Evolutionary conservation across 2,113 vertebrate species (phyloP).

Genomic region (Alethe castanea): DNA sequence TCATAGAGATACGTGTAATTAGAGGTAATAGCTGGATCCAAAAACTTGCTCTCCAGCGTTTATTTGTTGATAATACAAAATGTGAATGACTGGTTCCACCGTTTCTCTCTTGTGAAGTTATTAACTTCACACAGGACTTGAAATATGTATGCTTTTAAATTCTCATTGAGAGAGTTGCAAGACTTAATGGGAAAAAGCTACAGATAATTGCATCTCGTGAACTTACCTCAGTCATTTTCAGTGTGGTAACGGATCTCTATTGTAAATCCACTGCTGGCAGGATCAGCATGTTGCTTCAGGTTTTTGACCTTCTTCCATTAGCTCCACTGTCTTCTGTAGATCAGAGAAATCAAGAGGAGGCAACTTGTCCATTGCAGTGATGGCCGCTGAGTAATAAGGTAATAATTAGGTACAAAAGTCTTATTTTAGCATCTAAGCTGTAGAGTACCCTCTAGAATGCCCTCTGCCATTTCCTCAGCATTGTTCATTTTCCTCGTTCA

Average conservation of each 20-base stretch:
- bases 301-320: not conserved
- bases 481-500: not conserved
- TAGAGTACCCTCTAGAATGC: no score
- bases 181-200: conserved; percentile 8
- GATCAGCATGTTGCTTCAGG: not conserved
- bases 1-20: conserved; percentile 33
- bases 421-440: not conserved
- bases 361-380: not conserved
- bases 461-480: not conserved
- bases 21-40: conserved; percentile 34
- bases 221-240: not conserved
- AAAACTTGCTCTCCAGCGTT: conserved; percentile 16
- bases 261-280: not conserved
- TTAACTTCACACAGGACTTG: conserved; percentile 8
- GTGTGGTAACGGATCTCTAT: not conserved
- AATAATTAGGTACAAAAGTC: fast-evolving
- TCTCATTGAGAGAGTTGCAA: not conserved
- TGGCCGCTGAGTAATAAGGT: not conserved
- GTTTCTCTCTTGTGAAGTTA: conserved; percentile 9
- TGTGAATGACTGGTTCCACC: not conserved
- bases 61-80: conserved; percentile 27
- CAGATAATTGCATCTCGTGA: not conserved
- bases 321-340: not conserved
- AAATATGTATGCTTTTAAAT: not conserved
- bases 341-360: not conserved